A percentile compares a stretch with the other conserved stretches of the same genome.
These are phyloP conservation scores for Acanthornis magna DNA, from an alignment of 2,797 vertebrate species.

Conservation along the genomic window DNA sequence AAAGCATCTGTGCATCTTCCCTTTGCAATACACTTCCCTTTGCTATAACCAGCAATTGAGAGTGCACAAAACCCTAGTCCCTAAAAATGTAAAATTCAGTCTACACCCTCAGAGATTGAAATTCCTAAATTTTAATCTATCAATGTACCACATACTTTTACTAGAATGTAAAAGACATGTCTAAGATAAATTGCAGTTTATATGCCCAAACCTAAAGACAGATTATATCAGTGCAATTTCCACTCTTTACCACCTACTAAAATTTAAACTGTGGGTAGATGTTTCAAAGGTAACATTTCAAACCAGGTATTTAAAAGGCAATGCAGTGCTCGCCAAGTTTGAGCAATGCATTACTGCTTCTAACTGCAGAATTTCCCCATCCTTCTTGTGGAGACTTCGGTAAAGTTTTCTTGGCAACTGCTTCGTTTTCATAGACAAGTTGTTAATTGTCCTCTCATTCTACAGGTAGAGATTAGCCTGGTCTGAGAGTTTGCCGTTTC, in stretches of 20 bases:
- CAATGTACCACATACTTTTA: background rate
- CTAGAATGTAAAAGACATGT: background rate
- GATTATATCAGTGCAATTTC: background rate
- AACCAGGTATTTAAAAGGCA: background rate
- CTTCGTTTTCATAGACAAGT: conserved; percentile 9
- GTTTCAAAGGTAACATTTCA: background rate
- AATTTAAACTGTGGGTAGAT: background rate
- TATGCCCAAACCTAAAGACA: background rate
- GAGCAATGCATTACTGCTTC: background rate
- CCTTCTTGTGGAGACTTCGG: background rate
- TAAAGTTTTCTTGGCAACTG: background rate
- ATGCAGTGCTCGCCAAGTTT: background rate
- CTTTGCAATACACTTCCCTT: background rate
- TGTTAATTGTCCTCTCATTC: conserved; percentile 2
- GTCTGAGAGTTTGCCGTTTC: background rate
- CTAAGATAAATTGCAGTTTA: background rate
- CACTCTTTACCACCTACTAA: background rate
- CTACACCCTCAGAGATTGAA: background rate
- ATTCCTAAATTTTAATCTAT: background rate
- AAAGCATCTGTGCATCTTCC: background rate
- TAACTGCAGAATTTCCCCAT: background rate
- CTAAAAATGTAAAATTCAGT: background rate
- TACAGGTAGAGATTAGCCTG: background rate
- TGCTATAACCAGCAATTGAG: background rate
- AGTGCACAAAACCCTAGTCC: background rate